Conservation (phyloP, 2,888 invertebrate species). For the Aleiodes testaceus region DNA sequence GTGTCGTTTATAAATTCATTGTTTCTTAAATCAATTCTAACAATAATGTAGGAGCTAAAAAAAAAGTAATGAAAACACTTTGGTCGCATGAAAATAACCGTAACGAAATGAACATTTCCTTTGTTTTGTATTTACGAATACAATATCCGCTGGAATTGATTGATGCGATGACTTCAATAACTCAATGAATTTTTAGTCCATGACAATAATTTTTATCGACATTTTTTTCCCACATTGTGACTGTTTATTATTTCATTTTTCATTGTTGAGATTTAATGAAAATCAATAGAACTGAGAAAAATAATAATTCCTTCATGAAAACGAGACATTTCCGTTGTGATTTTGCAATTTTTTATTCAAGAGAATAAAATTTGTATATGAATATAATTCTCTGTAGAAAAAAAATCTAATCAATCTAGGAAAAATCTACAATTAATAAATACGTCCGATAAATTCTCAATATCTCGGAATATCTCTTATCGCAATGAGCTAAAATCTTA, state of each 20-base stretch:
- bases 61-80: not conserved
- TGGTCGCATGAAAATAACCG: slow-evolving; percentile 36
- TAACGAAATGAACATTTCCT: slow-evolving; percentile 38
- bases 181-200: not conserved
- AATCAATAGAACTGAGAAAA: too few relatives aligned
- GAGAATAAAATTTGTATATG: too few relatives aligned
- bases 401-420: too few relatives aligned
- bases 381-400: too few relatives aligned
- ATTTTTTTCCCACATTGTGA: too few relatives aligned
- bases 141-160: slow-evolving; percentile 49
- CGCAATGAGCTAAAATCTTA: not conserved
- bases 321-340: too few relatives aligned
- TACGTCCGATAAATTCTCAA: not conserved
- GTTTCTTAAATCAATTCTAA: too few relatives aligned
- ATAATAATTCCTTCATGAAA: too few relatives aligned
- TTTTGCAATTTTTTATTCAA: too few relatives aligned
- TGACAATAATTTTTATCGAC: not conserved
- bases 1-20: slow-evolving; percentile 12
- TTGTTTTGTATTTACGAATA: slow-evolving; percentile 51
- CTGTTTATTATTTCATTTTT: too few relatives aligned
- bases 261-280: too few relatives aligned
- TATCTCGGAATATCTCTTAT: not conserved
- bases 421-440: not conserved
- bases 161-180: slow-evolving; percentile 12
- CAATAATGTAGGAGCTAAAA: not conserved